These are phyloP conservation scores for Melanaphis sacchari DNA, from an alignment of 1,140 invertebrate genomes.

Conservation along the genomic window DNA sequence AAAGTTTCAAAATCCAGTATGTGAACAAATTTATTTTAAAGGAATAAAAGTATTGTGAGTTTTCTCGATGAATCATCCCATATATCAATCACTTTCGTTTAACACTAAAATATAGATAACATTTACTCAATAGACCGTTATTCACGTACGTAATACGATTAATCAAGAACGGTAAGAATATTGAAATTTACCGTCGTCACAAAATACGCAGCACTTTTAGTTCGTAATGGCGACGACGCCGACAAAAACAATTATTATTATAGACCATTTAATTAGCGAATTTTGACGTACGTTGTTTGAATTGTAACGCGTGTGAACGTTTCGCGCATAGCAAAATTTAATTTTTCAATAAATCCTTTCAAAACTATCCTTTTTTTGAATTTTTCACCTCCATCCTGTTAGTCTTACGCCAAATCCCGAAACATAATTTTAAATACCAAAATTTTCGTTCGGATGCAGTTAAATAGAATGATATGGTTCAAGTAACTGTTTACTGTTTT, in stretches of 20 bases:
- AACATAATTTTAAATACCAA: not conserved
- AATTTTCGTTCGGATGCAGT: not conserved
- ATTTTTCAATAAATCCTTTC: not conserved
- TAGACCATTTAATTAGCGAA: not conserved
- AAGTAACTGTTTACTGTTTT: not conserved
- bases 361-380: not conserved
- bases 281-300: not conserved
- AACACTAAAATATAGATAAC: not conserved
- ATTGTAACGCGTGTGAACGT: not conserved
- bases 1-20: not conserved
- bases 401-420: not conserved
- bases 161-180: not conserved
- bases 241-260: not conserved
- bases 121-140: not conserved
- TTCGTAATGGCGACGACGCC: not conserved
- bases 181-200: not conserved
- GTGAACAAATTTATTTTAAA: not conserved
- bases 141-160: not conserved
- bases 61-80: not conserved
- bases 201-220: not conserved
- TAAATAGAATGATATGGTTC: not conserved
- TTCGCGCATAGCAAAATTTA: not conserved
- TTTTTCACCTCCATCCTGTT: not conserved
- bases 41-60: not conserved
- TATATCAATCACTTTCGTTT: not conserved